Conservation (phyloP, 1,140 invertebrate species). For the Ericerus pela region DNA sequence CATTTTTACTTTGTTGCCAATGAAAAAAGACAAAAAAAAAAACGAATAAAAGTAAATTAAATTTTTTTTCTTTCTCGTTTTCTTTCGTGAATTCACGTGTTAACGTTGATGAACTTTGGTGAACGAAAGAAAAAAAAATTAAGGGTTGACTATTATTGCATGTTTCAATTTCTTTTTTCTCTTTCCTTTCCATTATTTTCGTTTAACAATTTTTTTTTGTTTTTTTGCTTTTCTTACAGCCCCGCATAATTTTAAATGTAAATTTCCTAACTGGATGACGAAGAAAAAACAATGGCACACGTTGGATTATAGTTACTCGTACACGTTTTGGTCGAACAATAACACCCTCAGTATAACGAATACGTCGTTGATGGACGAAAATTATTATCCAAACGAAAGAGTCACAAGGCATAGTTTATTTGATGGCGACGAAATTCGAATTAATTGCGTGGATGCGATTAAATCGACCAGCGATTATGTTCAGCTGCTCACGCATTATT, state of each 20-base stretch:
- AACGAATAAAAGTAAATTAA: too few relatives aligned
- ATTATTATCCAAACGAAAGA: background rate
- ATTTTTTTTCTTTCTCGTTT: too few relatives aligned
- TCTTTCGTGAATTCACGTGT: too few relatives aligned
- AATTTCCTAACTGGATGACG: slow-evolving; percentile 50
- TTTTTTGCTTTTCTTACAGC: slow-evolving; percentile 17
- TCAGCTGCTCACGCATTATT: slow-evolving; percentile 18
- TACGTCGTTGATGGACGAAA: slow-evolving; percentile 31
- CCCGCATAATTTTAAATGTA: slow-evolving; percentile 35
- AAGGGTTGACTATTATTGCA: too few relatives aligned
- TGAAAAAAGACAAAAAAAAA: too few relatives aligned
- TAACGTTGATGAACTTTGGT: too few relatives aligned
- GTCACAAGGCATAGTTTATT: background rate
- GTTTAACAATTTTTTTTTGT: too few relatives aligned
- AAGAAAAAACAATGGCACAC: slow-evolving; percentile 51
- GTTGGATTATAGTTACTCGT: slow-evolving; percentile 47
- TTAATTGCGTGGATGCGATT: background rate
- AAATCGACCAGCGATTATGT: slow-evolving; percentile 7
- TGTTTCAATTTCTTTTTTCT: too few relatives aligned
- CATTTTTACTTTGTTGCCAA: too few relatives aligned
- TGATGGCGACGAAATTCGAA: slow-evolving; percentile 1
- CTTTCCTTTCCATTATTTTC: too few relatives aligned
- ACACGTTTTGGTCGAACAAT: slow-evolving; percentile 48
- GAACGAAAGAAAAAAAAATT: too few relatives aligned
- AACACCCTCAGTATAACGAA: slow-evolving; percentile 44